Percentiles rank a stretch among this genome's conserved stretches.
phyloP scores from a whole-genome alignment of 2,113 vertebrate genomes.

The Lepus timidus region DNA sequence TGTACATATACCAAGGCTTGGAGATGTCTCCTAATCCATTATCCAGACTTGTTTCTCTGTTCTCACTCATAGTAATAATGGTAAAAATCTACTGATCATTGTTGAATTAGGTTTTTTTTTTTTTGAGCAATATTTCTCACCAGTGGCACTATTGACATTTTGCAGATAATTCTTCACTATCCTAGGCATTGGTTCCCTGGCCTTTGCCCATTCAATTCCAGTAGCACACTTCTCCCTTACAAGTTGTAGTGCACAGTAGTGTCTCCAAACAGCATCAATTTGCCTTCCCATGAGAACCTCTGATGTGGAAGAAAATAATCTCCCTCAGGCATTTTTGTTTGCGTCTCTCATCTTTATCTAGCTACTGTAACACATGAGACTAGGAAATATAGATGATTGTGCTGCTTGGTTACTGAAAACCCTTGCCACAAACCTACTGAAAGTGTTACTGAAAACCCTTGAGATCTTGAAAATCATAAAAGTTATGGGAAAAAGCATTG shows the following conservation, averaged over 20 bases:
- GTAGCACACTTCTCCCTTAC: no score
- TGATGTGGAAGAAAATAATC: not conserved
- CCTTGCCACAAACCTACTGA: not conserved
- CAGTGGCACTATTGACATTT: not conserved
- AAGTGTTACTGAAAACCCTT: not conserved
- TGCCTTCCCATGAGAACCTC: not conserved
- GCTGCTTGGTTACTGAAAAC: not conserved
- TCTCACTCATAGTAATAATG: not conserved
- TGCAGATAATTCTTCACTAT: not conserved
- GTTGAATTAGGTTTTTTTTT: not conserved
- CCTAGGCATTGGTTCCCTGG: not conserved
- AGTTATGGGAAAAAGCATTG: not conserved
- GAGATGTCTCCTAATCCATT: not conserved
- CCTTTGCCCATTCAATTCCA: not conserved
- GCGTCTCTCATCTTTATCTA: not conserved
- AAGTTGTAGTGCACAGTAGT: not conserved
- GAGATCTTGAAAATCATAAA: not conserved
- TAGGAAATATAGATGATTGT: not conserved
- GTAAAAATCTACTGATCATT: not conserved
- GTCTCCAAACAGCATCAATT: not conserved
- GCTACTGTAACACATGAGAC: not conserved
- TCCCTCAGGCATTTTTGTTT: not conserved
- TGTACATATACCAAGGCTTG: rapidly evolving
- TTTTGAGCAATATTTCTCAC: not conserved
- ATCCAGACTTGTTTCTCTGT: not conserved